phyloP scores from a whole-genome alignment of 1,140 invertebrate species.

The Mactra quadrangularis region DNA sequence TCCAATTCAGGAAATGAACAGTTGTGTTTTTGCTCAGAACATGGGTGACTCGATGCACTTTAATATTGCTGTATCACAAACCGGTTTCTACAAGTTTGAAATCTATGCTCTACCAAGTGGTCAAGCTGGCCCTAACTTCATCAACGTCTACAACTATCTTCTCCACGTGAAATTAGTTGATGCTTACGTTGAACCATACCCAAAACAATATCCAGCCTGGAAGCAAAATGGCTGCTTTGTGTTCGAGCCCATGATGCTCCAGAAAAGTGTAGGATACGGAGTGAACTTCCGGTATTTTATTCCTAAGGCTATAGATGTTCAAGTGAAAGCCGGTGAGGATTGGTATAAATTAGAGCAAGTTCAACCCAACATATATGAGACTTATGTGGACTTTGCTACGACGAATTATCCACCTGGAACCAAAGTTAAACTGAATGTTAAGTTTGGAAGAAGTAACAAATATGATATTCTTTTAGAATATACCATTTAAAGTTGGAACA shows the following conservation, averaged over 20 bases:
- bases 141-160: constrained; percentile 83
- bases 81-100: constrained; percentile 83
- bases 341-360: constrained; percentile 81
- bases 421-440: constrained; percentile 79
- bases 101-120: constrained; percentile 81
- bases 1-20: constrained; percentile 75
- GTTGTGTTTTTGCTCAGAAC: constrained; percentile 72
- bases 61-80: constrained; percentile 74
- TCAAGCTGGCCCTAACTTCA: constrained; percentile 80
- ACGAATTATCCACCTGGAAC: constrained; percentile 70
- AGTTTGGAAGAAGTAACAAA: constrained; percentile 73
- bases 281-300: constrained; percentile 76
- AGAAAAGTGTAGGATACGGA: constrained; percentile 67
- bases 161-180: constrained; percentile 73
- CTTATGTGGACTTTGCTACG: constrained; percentile 72
- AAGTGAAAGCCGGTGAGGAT: constrained; percentile 80
- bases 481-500: constrained; percentile 75
- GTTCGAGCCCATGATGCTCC: constrained; percentile 75
- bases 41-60: constrained; percentile 74
- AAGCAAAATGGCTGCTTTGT: constrained; percentile 83
- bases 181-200: constrained; percentile 75
- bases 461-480: constrained; percentile 79
- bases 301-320: constrained; percentile 79
- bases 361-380: constrained; percentile 77
- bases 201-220: constrained; percentile 83